These are phyloP conservation scores for Centropus bengalensis DNA, from an alignment of 2,113 vertebrate species.

Conservation along the genomic window DNA sequence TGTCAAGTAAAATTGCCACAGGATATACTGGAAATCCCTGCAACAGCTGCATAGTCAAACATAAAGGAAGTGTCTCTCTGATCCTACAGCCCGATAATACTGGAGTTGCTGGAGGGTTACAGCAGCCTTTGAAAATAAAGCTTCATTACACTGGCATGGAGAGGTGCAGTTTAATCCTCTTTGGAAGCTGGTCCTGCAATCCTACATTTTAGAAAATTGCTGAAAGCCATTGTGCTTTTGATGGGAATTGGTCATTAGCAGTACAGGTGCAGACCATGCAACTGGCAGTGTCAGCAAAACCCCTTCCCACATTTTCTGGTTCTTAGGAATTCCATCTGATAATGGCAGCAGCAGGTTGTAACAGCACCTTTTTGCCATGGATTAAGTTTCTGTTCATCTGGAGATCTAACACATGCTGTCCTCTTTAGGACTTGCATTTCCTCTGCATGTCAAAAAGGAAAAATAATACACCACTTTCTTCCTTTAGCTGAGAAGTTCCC, in stretches of 20 bases:
- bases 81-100: slow-evolving; percentile 43
- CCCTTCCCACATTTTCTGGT: neutral
- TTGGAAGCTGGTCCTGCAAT: slow-evolving; percentile 23
- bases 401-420: neutral
- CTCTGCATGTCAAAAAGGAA: neutral
- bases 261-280: slow-evolving; percentile 21
- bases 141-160: slow-evolving; percentile 23
- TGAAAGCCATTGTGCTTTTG: slow-evolving; percentile 31
- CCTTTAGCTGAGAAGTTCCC: neutral
- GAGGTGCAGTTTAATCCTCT: slow-evolving; percentile 37
- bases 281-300: neutral
- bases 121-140: slow-evolving; percentile 48
- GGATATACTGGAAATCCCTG: slow-evolving; percentile 66
- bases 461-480: neutral
- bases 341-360: slow-evolving; percentile 15
- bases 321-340: slow-evolving; percentile 23
- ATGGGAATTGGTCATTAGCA: slow-evolving; percentile 9
- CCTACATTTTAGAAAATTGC: slow-evolving; percentile 16
- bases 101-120: slow-evolving; percentile 47
- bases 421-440: neutral
- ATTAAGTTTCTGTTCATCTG: neutral
- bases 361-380: slow-evolving; percentile 5
- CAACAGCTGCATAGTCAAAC: slow-evolving; percentile 57
- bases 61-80: slow-evolving; percentile 55
- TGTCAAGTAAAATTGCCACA: slow-evolving; percentile 59